Conservation (phyloP, 2,888 invertebrate genomes). For the Lamproptera curius region DNA sequence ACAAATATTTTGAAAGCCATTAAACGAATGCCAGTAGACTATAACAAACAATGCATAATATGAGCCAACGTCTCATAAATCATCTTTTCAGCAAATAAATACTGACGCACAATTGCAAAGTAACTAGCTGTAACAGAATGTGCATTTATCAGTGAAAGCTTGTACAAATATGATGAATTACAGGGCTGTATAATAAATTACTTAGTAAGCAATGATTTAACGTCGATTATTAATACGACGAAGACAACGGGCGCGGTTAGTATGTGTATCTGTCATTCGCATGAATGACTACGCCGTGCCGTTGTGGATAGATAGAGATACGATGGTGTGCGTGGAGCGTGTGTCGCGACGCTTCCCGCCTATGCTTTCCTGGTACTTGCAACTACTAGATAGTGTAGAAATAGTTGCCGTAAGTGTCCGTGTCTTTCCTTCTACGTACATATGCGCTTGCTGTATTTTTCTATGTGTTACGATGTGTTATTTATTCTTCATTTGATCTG, state of each 20-base stretch:
- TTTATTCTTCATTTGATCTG: too few species aligned
- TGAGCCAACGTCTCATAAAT: neutral
- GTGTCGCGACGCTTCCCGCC: conserved; percentile 11
- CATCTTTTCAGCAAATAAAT: neutral
- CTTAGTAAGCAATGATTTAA: conserved; percentile 17
- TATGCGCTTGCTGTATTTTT: neutral
- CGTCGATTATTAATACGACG: conserved; percentile 25
- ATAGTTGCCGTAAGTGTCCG: conserved; percentile 21
- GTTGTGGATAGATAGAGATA: conserved; percentile 3
- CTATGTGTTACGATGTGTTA: neutral
- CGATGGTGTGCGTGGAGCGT: conserved; percentile 11
- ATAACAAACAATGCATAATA: neutral
- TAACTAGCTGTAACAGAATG: conserved; percentile 2
- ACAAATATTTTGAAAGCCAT: too few species aligned
- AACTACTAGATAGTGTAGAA: conserved; percentile 31
- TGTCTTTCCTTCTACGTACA: neutral
- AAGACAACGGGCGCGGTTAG: conserved; percentile 19
- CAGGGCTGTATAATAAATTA: conserved; percentile 18
- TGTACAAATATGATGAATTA: conserved; percentile 17
- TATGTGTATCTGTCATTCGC: conserved; percentile 21
- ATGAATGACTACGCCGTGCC: conserved; percentile 15
- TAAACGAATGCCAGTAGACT: neutral
- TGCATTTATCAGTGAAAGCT: conserved; percentile 8
- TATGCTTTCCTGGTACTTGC: conserved; percentile 32
- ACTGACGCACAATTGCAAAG: neutral